Evolutionary conservation across 2,797 vertebrate genomes (phyloP).

Genomic region (Notamacropus eugenii): DNA sequence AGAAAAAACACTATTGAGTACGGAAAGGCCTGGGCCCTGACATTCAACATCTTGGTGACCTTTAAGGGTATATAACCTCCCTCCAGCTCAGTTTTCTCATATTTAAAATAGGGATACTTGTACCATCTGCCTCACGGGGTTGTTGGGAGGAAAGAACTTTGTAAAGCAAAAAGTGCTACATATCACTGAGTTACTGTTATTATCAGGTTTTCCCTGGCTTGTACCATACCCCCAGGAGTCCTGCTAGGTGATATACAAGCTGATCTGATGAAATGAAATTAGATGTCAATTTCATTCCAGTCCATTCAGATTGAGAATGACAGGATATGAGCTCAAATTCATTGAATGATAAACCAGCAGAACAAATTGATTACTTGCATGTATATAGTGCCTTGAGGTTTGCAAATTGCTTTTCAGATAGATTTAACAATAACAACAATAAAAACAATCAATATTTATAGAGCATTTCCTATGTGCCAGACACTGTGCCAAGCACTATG

Average conservation of each 20-base stretch:
- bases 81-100: neutral
- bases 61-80: neutral
- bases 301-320: neutral
- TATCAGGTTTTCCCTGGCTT: neutral
- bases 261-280: neutral
- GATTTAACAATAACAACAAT: neutral
- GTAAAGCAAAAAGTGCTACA: neutral
- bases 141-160: neutral
- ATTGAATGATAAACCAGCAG: neutral
- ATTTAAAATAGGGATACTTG: neutral
- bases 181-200: neutral
- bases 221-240: neutral
- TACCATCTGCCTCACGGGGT: neutral
- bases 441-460: neutral
- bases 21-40: neutral
- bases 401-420: neutral
- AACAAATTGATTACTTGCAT: neutral
- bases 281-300: neutral
- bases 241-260: neutral
- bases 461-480: neutral
- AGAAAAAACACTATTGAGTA: neutral
- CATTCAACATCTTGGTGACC: neutral
- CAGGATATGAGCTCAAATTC: neutral
- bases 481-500: neutral
- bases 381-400: neutral